Evolutionary conservation across 2,888 invertebrate genomes (phyloP).

Genomic region (Halocaridina rubra): DNA sequence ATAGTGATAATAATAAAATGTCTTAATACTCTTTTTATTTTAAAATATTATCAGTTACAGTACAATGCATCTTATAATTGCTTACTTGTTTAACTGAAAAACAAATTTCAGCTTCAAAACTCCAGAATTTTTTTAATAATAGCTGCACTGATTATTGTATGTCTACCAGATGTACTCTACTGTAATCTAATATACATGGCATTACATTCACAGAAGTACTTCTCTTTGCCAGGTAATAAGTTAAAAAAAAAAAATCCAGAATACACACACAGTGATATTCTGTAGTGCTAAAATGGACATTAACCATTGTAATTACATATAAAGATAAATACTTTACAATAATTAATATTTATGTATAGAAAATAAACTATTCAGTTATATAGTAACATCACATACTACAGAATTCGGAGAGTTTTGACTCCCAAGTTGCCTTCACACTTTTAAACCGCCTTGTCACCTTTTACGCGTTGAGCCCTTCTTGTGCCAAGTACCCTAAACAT

Average conservation of each 20-base stretch:
- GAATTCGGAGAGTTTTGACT: neutral
- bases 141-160: neutral
- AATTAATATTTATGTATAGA: neutral
- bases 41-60: neutral
- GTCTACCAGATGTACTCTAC: neutral
- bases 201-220: neutral
- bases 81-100: neutral
- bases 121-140: neutral
- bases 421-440: slow-evolving; percentile 17
- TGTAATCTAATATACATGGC: neutral
- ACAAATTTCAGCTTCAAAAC: neutral
- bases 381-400: neutral
- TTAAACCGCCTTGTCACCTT: neutral
- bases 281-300: neutral
- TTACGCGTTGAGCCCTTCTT: slow-evolving; percentile 22
- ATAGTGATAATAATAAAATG: too few relatives aligned
- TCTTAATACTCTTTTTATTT: neutral
- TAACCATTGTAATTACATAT: neutral
- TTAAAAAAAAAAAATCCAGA: neutral
- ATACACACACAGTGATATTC: neutral
- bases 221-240: neutral
- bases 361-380: neutral
- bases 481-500: slow-evolving; percentile 30
- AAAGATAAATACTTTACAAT: neutral
- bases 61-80: neutral